These are phyloP conservation scores for Rhopilema esculentum DNA, from an alignment of 30 jellyfish, hydroid and myxozoan species.

Conservation along the genomic window DNA sequence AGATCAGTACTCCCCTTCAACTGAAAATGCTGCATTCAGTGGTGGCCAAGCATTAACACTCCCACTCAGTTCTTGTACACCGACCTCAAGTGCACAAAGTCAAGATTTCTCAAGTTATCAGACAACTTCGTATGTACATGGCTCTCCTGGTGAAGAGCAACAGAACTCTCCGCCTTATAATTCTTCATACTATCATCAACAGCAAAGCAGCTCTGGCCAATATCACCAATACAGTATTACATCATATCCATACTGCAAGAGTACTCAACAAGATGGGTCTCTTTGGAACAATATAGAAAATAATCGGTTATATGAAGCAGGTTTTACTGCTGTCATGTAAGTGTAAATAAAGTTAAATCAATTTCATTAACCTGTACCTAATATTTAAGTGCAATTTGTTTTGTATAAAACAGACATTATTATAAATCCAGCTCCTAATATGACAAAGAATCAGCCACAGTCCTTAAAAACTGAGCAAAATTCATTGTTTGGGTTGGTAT, in stretches of 20 bases:
- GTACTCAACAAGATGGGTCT: background rate
- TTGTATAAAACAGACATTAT: too few species aligned
- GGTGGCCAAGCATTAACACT: background rate
- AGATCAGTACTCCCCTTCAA: constrained; percentile 49
- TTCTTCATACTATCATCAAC: background rate
- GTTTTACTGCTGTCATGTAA: constrained; percentile 37
- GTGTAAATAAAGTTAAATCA: background rate
- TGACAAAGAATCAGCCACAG: too few species aligned
- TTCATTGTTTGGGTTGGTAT: too few species aligned
- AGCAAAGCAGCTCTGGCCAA: constrained; percentile 30
- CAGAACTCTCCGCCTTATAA: constrained; percentile 10
- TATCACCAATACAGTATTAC: constrained; percentile 38
- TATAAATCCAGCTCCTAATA: too few species aligned
- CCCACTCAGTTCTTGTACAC: background rate
- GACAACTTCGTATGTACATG: background rate
- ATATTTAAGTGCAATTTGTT: too few species aligned
- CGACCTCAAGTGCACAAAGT: background rate
- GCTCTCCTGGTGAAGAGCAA: constrained; percentile 17
- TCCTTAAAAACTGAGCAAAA: too few species aligned
- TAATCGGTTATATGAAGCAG: constrained; percentile 20
- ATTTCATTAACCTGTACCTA: too few species aligned
- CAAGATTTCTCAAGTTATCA: constrained; percentile 3
- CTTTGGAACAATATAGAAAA: constrained; percentile 38
- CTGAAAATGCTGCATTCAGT: background rate
- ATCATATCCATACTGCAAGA: constrained; percentile 34